Conservation (phyloP, 1,140 invertebrate genomes). For the Lycorma delicatula region DNA sequence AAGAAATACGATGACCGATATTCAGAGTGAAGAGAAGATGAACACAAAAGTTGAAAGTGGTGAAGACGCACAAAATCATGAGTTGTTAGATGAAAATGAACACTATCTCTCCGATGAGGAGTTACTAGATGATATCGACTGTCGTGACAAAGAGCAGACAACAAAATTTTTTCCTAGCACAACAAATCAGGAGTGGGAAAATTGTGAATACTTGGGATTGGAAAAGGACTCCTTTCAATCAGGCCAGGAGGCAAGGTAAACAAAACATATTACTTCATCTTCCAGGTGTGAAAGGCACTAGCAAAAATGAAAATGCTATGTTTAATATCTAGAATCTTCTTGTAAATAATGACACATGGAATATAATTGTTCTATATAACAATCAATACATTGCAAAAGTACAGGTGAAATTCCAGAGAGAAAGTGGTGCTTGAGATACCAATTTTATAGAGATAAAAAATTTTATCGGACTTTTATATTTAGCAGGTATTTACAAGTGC, state of each 20-base stretch:
- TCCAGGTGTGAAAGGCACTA: background rate
- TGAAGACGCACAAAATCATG: no score
- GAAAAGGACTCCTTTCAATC: background rate
- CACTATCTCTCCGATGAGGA: no score
- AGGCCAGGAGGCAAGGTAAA: background rate
- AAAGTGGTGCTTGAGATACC: background rate
- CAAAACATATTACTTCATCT: background rate
- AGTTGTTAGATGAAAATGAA: no score
- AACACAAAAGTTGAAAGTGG: no score
- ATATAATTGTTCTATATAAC: background rate
- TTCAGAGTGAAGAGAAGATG: no score
- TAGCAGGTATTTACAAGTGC: background rate
- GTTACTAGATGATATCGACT: no score
- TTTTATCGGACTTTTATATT: background rate
- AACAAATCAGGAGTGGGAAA: no score
- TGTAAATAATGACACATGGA: background rate
- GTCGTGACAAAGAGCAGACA: no score
- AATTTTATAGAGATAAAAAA: background rate
- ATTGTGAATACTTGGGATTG: no score
- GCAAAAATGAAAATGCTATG: background rate
- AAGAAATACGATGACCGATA: no score
- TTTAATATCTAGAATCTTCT: background rate
- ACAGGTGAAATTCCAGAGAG: background rate
- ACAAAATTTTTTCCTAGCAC: no score
- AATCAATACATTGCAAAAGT: background rate